Base-by-base conservation (phyloP, 2,888 invertebrate species). In the Drosophila melanocephala region DNA sequence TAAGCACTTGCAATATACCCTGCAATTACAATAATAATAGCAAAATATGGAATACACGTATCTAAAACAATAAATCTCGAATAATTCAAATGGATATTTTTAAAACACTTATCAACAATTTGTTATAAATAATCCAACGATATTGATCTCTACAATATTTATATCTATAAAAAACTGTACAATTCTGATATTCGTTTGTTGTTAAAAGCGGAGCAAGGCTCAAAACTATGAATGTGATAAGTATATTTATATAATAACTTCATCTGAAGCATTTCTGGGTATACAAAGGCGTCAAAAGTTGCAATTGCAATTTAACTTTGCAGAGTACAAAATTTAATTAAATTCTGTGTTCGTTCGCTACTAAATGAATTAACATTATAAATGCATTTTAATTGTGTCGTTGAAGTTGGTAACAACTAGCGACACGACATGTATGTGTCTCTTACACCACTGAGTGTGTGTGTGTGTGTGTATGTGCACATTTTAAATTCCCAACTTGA, bases 361-460 rank as follows among this genome's bases (percentile, higher is more conserved):
- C 61, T 67, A 79, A 79, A 59, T 70, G 73, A 79, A 79, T 77
- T 79, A 80, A 77, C 77, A 77, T 80, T 74, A 80, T 66, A 79
- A 79, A 80, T 79, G 79, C 77, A 59, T 66, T 80, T 77, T 77
- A 74, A 79, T 79, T 79, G 74, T 79, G 79, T 56, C 47, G 63
- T 56, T 44, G 37, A 62, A 68, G 59, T 62, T 73, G 58, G 16
- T 63, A 73, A 73, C 59, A 63, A 75, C 62, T 39, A 52, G 62
- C 51, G 58, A 68, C 61, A 65, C 33, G 42, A 44, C 52, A 42
- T 35, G n/a, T 30, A 19, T 33, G 37, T 33, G 50, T 22, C 22
- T 19, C 19, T 7, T 26, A 12, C 22, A 22, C 4, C 26, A 26
- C 26, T 16, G 26, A 14, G 39, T 47, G 35, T 19, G 50, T 22